These are phyloP conservation scores for Nyleta sp. DNA, from an alignment of 2,888 invertebrate species.

Conservation along the genomic window DNA sequence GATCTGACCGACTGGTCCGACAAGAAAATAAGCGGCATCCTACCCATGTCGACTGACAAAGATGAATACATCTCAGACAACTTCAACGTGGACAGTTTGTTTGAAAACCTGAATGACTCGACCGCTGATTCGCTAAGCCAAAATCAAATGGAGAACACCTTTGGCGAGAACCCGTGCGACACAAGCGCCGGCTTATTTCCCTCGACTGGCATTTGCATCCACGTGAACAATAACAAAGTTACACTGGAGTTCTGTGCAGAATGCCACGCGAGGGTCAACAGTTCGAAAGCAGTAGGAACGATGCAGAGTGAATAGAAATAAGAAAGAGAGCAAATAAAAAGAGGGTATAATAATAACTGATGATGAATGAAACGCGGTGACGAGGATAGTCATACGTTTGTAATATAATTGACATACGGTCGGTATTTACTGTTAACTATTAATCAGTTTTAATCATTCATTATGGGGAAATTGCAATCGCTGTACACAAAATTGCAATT, in stretches of 20 bases:
- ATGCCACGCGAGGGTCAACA: constrained; percentile 79
- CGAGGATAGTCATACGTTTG: constrained; percentile 4
- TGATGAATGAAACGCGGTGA: constrained; percentile 4
- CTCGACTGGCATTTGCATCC: constrained; percentile 85
- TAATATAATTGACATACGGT: constrained; percentile 28
- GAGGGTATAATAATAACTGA: constrained; percentile 4
- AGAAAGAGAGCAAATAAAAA: not conserved
- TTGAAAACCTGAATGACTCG: constrained; percentile 69
- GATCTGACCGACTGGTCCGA: constrained; percentile 34
- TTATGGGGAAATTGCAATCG: not conserved
- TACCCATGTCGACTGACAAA: constrained; percentile 36
- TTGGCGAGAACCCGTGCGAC: constrained; percentile 13
- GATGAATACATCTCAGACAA: constrained; percentile 38
- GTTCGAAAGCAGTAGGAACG: constrained; percentile 2
- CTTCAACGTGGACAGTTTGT: constrained; percentile 71
- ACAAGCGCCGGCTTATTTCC: constrained; percentile 20
- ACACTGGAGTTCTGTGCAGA: constrained; percentile 85
- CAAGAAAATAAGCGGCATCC: constrained; percentile 27
- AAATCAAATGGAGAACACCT: constrained; percentile 14
- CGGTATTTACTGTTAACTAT: constrained; percentile 29
- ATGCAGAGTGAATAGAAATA: constrained; percentile 1
- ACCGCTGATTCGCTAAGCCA: constrained; percentile 13
- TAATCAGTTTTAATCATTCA: constrained; percentile 7
- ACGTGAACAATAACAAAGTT: constrained; percentile 84
- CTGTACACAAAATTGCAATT: constrained; percentile 12